phyloP scores from a whole-genome alignment of 1,140 invertebrate genomes.

The Achroia grisella region DNA sequence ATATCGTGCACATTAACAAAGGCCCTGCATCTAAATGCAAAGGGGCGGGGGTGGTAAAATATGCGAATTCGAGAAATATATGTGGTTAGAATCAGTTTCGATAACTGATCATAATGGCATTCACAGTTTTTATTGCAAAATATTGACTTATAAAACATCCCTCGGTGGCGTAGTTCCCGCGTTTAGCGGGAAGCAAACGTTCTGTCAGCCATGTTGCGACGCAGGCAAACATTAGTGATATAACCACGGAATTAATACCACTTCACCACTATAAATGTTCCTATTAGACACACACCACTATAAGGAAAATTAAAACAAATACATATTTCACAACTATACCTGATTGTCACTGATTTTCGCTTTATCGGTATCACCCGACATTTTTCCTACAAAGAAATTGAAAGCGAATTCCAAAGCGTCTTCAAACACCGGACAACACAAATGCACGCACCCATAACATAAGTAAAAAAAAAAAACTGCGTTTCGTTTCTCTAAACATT shows the following conservation, averaged over 20 bases:
- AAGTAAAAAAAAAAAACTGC: conserved; percentile 61
- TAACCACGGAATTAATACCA: conserved; percentile 71
- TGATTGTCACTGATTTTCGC: conserved; percentile 75
- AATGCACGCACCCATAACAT: conserved; percentile 69
- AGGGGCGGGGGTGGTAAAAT: conserved; percentile 71
- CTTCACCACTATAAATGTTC: conserved; percentile 50
- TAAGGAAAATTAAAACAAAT: conserved; percentile 56
- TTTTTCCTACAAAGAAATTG: conserved; percentile 73
- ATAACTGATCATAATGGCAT: conserved; percentile 63
- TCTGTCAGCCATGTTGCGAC: conserved; percentile 75
- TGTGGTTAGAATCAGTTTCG: conserved; percentile 66
- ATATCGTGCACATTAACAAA: conserved; percentile 72
- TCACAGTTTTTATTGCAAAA: conserved; percentile 59
- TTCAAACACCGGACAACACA: conserved; percentile 73
- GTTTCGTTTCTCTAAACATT: conserved; percentile 31
- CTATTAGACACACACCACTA: conserved; percentile 55
- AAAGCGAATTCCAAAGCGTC: conserved; percentile 74
- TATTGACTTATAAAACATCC: conserved; percentile 64
- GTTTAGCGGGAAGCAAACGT: conserved; percentile 74
- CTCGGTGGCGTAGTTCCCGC: conserved; percentile 72
- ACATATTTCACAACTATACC: conserved; percentile 69
- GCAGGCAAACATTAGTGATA: conserved; percentile 74
- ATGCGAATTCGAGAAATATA: conserved; percentile 61
- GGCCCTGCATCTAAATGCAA: conserved; percentile 70
- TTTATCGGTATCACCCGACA: conserved; percentile 75